These are phyloP conservation scores for Synergus gifuensis DNA, from an alignment of 2,888 invertebrate species.

Conservation along the genomic window DNA sequence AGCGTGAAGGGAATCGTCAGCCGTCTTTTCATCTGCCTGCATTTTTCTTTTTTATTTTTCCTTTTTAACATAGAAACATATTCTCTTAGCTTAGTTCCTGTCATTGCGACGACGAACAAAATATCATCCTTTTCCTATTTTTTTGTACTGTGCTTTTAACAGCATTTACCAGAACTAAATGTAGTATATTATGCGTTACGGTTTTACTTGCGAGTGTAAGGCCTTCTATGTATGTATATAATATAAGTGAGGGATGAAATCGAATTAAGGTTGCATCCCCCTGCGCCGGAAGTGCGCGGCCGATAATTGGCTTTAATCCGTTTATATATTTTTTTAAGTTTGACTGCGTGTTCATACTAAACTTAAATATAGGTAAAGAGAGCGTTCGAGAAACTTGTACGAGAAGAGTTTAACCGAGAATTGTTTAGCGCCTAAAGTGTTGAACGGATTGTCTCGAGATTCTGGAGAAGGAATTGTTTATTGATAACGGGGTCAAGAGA, in stretches of 20 bases:
- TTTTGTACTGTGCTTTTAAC: constrained; percentile 13
- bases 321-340: constrained; percentile 31
- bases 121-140: constrained; percentile 9
- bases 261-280: background rate
- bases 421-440: constrained; percentile 20
- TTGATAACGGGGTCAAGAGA: constrained; percentile 3
- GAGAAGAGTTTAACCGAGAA: background rate
- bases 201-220: constrained; percentile 19
- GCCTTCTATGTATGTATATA: constrained; percentile 32
- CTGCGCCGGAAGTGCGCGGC: background rate
- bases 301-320: constrained; percentile 27
- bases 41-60: background rate
- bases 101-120: constrained; percentile 35
- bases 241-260: constrained; percentile 25
- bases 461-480: constrained; percentile 25
- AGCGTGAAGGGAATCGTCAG: background rate
- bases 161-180: constrained; percentile 32
- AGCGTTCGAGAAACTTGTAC: background rate
- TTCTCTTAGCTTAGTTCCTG: constrained; percentile 33
- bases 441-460: constrained; percentile 11
- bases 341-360: constrained; percentile 29
- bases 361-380: background rate
- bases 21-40: constrained; percentile 24
- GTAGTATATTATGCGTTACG: constrained; percentile 11
- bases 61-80: constrained; percentile 16